Percentiles rank a stretch among this genome's conserved stretches.
phyloP scores from a whole-genome alignment of 2,888 invertebrate species.

The Furcula furcula region DNA sequence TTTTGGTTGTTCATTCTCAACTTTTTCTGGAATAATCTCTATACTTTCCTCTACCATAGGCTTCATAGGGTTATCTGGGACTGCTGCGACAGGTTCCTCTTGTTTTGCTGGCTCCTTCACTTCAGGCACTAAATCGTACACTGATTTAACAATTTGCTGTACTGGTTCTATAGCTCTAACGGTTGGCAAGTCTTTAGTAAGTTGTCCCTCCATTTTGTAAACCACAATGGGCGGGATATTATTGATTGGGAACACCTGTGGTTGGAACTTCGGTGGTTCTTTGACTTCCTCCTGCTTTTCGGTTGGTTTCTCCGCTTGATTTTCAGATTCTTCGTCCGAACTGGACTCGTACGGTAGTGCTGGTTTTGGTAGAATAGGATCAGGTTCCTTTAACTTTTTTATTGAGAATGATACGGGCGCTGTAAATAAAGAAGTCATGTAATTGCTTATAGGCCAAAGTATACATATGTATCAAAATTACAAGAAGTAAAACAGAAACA shows the following conservation, averaged over 20 bases:
- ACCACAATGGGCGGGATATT: constrained; percentile 53
- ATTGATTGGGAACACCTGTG: constrained; percentile 27
- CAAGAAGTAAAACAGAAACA: too few species aligned
- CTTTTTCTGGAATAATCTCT: constrained; percentile 14
- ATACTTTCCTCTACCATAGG: constrained; percentile 17
- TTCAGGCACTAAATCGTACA: constrained; percentile 9
- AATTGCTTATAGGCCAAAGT: too few species aligned
- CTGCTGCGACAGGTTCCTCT: constrained; percentile 10
- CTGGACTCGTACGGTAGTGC: constrained; percentile 89
- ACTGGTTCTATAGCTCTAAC: constrained; percentile 29
- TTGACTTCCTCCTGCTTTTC: constrained; percentile 29
- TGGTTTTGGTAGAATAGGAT: constrained; percentile 85
- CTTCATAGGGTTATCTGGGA: constrained; percentile 13
- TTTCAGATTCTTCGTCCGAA: constrained; percentile 83
- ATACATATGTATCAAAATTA: too few species aligned
- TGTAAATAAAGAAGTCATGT: too few species aligned
- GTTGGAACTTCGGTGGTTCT: constrained; percentile 31
- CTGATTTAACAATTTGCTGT: constrained; percentile 8
- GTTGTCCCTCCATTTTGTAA: constrained; percentile 59
- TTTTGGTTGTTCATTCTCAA: constrained; percentile 18
- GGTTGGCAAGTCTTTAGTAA: constrained; percentile 40
- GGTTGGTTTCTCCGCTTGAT: constrained; percentile 32
- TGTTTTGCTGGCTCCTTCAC: constrained; percentile 31
- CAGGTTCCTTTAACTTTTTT: constrained; percentile 89
- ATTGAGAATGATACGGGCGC: constrained; percentile 93